phyloP scores from a whole-genome alignment of 2,113 vertebrate genomes.

The Cygnus buccinator region DNA sequence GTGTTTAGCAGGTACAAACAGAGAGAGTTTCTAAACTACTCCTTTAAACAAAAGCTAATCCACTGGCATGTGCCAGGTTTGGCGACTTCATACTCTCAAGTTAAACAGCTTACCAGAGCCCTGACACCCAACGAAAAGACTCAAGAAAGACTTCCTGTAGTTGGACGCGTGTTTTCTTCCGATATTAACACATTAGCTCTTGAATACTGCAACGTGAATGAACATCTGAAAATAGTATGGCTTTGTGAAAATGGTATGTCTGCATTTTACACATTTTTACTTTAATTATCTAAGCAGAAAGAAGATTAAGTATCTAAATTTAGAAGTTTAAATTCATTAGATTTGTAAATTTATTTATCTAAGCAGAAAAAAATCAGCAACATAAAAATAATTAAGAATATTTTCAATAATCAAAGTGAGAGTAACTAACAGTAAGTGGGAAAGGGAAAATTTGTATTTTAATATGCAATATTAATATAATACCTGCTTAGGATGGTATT shows the following conservation, averaged over 20 bases:
- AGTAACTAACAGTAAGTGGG: neutral
- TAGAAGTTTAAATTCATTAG: neutral
- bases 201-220: neutral
- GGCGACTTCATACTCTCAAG: neutral
- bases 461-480: constrained; percentile 22
- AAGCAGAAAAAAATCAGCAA: neutral
- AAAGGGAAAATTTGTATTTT: constrained; percentile 2
- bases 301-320: neutral
- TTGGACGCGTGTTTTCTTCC: neutral
- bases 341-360: neutral
- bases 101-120: neutral
- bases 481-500: constrained; percentile 1
- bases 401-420: neutral
- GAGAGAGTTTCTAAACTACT: neutral
- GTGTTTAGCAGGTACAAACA: neutral
- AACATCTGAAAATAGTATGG: neutral
- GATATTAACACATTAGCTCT: neutral
- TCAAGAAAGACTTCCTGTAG: neutral
- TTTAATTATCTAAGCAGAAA: neutral
- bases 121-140: neutral
- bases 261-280: neutral
- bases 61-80: neutral
- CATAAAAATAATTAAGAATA: neutral
- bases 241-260: neutral
- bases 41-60: neutral